phyloP scores from a whole-genome alignment of 2,113 vertebrate genomes.

The Pelmatolapia mariae region DNA sequence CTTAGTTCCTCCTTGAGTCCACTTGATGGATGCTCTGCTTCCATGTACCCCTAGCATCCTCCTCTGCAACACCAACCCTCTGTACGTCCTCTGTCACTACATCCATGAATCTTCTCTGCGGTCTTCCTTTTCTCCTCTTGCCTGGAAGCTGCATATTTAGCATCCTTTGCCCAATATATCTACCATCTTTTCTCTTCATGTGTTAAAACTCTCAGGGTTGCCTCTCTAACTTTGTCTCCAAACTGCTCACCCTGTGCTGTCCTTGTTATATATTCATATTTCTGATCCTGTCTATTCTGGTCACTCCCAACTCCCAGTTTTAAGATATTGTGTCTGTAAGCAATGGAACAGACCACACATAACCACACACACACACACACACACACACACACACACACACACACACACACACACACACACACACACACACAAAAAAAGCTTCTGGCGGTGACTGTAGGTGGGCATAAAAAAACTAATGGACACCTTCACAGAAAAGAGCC shows the following conservation, averaged over 20 bases:
- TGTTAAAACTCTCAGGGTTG: background rate
- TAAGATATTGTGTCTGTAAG: background rate
- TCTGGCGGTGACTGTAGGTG: background rate
- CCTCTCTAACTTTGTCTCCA: background rate
- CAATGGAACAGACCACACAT: background rate
- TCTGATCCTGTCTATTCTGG: background rate
- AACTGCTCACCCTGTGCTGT: background rate
- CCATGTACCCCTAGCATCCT: background rate
- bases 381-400: background rate
- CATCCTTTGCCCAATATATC: background rate
- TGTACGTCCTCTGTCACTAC: background rate
- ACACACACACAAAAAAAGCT: background rate
- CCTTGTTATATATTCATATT: background rate
- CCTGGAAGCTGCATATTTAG: background rate
- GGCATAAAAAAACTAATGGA: constrained; percentile 2
- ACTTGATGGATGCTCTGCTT: background rate
- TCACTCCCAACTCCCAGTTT: background rate
- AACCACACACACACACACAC: no score
- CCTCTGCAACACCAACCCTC: background rate
- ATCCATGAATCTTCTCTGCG: background rate
- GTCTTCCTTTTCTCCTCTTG: background rate
- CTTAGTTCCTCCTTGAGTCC: background rate
- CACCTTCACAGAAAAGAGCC: background rate
- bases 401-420: no score
- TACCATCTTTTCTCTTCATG: background rate